Evolutionary conservation across 2,888 invertebrate species (phyloP).

Genomic region (Mythimna lalbum): DNA sequence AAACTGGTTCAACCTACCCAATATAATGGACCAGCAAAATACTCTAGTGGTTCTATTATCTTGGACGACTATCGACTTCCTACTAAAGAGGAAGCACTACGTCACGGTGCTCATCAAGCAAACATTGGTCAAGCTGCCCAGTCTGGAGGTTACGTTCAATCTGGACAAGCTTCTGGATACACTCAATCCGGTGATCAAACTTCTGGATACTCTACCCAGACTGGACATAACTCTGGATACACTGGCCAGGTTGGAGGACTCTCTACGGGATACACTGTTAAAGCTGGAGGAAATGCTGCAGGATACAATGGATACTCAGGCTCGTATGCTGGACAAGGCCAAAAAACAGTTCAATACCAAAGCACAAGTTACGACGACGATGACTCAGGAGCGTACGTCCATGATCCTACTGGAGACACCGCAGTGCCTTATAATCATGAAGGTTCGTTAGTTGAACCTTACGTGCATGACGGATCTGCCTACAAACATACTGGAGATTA

Average conservation of each 20-base stretch:
- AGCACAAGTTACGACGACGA: conserved; percentile 74
- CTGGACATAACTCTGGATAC: conserved; percentile 45
- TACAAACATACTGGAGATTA: conserved; percentile 78
- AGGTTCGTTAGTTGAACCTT: conserved; percentile 80
- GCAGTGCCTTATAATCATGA: conserved; percentile 85
- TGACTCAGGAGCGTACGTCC: conserved; percentile 85
- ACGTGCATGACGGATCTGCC: conserved; percentile 76
- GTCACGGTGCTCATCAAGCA: conserved; percentile 49
- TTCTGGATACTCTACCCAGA: conserved; percentile 45
- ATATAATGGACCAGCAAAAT: conserved; percentile 76
- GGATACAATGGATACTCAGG: conserved; percentile 47
- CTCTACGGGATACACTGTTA: conserved; percentile 37
- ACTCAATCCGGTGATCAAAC: conserved; percentile 8
- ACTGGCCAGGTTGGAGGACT: conserved; percentile 21
- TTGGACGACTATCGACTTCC: conserved; percentile 86
- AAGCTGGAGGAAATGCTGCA: conserved; percentile 29
- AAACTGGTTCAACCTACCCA: conserved; percentile 82
- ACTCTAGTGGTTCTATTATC: conserved; percentile 84
- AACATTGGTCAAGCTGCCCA: conserved; percentile 30
- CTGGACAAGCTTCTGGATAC: conserved; percentile 31
- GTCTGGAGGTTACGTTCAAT: conserved; percentile 34
- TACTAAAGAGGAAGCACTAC: conserved; percentile 67
- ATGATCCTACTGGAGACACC: conserved; percentile 86
- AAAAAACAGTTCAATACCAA: conserved; percentile 68
- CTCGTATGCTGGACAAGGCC: conserved; percentile 45